Base-by-base conservation (phyloP, 2,888 invertebrate genomes). In the Caenorhabditis sp. region DNA sequence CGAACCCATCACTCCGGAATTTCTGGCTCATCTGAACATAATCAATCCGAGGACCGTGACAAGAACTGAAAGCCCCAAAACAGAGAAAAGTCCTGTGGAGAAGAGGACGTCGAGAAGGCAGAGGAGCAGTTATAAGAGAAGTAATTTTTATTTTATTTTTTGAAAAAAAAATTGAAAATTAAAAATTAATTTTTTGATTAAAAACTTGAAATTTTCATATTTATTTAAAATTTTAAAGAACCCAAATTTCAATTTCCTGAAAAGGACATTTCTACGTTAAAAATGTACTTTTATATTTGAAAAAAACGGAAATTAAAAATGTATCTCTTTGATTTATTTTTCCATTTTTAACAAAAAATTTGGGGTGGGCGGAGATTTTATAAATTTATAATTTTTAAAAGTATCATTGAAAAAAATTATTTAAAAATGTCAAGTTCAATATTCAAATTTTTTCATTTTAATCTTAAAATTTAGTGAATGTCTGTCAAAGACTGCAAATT, bases 1-100 rank as follows among this genome's bases (percentile, higher is more conserved):
- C 18, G 65, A 37, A 32, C 55, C 58, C 20, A 58, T 74, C 20
- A 74, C 65, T 20, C 65, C 65, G 8, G 72, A 74, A 51, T 74
- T 74, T 58, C 22, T 74, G 9, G 64, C 72, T 44, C 32, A 62
- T 28, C 24, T 71, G 8, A 71, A 56, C 58, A 55, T 56, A 0
- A 32, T 24, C 15, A 2, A 35, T 2, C 2, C 47, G n/a, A 20
- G 47, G 47, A 47, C n/a, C 3, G 18, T 47, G 2, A 26, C 53
- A 9, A 71, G 62, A 53, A 8, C 44, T 2, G 18, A 9, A 40
- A 40, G 40, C 40, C 2, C 40, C 40, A 13, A 40, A 40, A 13
- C 40, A 13, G 13, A 13, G 13, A 13, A 40, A 40, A 11, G n/a
- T n/a, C n/a, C n/a, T 9, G 9, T 32, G 32, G 32, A 32, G 32